Evolutionary conservation across 2,888 invertebrate species (phyloP), one percentile per base, ranked within the genome.

Genomic region (Liopterus haemorrhoidalis): DNA sequence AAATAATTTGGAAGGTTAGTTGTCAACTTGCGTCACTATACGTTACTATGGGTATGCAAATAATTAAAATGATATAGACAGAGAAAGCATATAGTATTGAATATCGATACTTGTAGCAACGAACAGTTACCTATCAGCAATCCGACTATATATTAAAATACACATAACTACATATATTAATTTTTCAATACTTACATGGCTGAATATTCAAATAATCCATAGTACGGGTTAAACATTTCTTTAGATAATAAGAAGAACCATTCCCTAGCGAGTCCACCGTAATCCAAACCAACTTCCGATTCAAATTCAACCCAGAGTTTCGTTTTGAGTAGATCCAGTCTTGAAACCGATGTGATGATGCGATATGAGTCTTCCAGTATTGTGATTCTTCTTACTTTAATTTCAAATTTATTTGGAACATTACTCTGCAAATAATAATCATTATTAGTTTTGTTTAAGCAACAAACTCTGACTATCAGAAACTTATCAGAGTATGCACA

Each of bases 181-280:
- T 46, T 14, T 11, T 25, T 35, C 9, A 11, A 47, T 38, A 76
- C 83, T 76, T 70, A 86, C 96, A 95, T 95, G 4, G 97, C 97
- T 1, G 96, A 96, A 75, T 99, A 99, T 71, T 99, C 97, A 73
- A 99, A 99, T 41, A 99, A 78, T 0, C 97, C 97, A 71, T 99
- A 99, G 70, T 97, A 99, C 0, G 99, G 99, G 75, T 99, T 99
- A 72, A 99, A 99, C 94, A 99, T 96, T 75, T 99, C 97, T 69
- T 95, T 95, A 1, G 96, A 97, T 8, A 99, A 73, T 18, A 97
- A 77, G 75, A 95, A 99, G 75, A 99, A 99, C 95, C 96, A 97
- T 71, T 99, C 97, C 49, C 97, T 78, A 1, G 95, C 91, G 40
- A 96, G 76, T 11, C 96, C 96, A 43, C 96, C 96, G 69, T 97